Base-by-base conservation (phyloP, 2,797 vertebrate genomes). In the Todus mexicanus region DNA sequence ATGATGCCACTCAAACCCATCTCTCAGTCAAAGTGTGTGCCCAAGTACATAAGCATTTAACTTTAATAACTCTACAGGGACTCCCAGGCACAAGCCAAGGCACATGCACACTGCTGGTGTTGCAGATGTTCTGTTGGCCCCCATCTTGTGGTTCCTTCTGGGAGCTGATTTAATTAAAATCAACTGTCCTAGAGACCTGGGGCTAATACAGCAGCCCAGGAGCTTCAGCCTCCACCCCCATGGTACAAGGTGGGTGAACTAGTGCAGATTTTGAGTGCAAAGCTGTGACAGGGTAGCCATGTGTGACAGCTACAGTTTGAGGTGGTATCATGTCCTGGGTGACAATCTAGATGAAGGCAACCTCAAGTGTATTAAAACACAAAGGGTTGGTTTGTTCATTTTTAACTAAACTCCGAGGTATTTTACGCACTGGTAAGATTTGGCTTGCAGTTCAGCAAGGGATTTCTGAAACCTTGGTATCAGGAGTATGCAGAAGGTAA, bases 221-320 rank as follows among this genome's bases (percentile, higher is more conserved):
- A 92, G 38, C 45, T 45, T 37, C 40, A 74, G 40, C 15, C 27
- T 63, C 35, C 43, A 15, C 7, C 6, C 4, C 4, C 0, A 1
- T 0, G 2, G 17, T 9, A 29, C 0, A 1, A n/a, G n/a, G 4
- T 31, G 31, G 9, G 31, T 54, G 48, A 84, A 31, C 6, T 7
- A n/a, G 5, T 7, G 16, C 27, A 40, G 64, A 31, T 26, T 45
- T 25, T 26, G 57, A 71, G 27, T 38, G 42, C 40, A 42, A 48
- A 87, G 64, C 25, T 75, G 42, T 4, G 3, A 61, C 2, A 43
- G 38, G 1, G 7, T 20, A 82, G 84, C 15, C n/a, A 12, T 42
- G 17, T 9, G 37, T 4, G 3, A 45, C 22, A 42, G 43, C 2
- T 60, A 12, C 38, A 40, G 40, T 22, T 13, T 53, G 60, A 63